Base-by-base conservation (phyloP, 2,113 vertebrate genomes). In the Ammodytes marinus region DNA sequence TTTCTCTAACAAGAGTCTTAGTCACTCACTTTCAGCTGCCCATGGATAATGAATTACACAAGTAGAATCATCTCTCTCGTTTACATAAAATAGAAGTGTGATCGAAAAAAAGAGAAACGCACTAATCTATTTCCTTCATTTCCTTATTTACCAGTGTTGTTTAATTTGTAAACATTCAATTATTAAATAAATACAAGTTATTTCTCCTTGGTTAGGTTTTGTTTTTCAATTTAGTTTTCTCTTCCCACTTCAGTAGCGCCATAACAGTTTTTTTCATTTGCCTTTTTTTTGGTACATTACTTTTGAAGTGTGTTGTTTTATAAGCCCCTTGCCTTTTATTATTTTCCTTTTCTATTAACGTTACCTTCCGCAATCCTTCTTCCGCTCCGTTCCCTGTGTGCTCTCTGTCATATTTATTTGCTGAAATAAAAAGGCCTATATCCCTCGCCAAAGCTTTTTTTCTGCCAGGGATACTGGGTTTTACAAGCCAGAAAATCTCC, bases 331-430 rank as follows among this genome's bases (percentile, higher is more conserved):
- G 35, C 47, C n/a, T 84, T 91, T 88, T 86, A 79, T 59, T 79
- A 82, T 86, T 87, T 80, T 78, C 46, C 5, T 81, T 74, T 68
- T 80, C 69, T 57, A 72, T 79, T 72, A 80, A 84, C 54, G 79
- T 68, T 68, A 69, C 80, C 78, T 46, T 27, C 65, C 9, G 37
- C 50, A 80, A 77, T 77, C 67, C 79, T 63, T 73, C 79, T 69
- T 60, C 66, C n/a, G 8, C 61, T 82, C 71, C 75, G 67, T 65
- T 73, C 66, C 49, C 50, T 15, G 71, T 15, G 3, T 27, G 27
- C 27, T 27, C 54, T 88, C 70, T 82, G 74, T 88, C 68, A 81
- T 74, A 74, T 82, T 77, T 88, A 90, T 60, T 85, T 86, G 63
- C 53, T 49, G 63, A 82, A 76, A 88, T 81, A 88, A 71, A 87